Conservation (phyloP, 2,113 vertebrate species). For the Lepus timidus region DNA sequence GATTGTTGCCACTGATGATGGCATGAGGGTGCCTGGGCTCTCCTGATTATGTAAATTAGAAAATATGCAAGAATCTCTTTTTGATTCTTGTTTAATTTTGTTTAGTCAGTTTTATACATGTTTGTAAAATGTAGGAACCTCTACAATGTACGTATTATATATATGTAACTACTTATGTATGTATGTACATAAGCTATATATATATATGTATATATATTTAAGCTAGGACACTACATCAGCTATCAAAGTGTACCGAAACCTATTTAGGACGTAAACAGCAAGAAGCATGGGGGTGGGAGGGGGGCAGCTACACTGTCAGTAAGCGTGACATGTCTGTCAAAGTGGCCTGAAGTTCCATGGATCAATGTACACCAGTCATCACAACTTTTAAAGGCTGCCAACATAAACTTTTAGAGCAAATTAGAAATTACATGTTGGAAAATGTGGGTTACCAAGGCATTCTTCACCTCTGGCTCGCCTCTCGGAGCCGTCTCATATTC, state of each 20-base stretch:
- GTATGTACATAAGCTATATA: conserved; percentile 49
- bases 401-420: conserved; percentile 40
- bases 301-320: neutral
- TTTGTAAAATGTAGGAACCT: conserved; percentile 81
- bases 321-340: neutral
- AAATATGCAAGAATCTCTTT: conserved; percentile 84
- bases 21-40: conserved; percentile 72
- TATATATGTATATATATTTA: conserved; percentile 72
- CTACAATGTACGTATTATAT: neutral
- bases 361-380: conserved; percentile 5
- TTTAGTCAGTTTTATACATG: conserved; percentile 84
- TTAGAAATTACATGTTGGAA: conserved; percentile 37
- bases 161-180: neutral
- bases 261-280: conserved; percentile 47
- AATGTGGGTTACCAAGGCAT: neutral
- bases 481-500: conserved; percentile 34
- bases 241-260: conserved; percentile 63
- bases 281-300: neutral
- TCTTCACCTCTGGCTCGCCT: conserved; percentile 21
- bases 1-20: conserved; percentile 71
- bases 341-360: neutral
- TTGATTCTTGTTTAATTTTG: conserved; percentile 84
- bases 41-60: conserved; percentile 82
- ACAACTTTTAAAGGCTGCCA: conserved; percentile 6
- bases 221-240: conserved; percentile 40